Percentiles rank a stretch among this genome's conserved stretches.
Conservation (phyloP, 2,113 vertebrate species). For the Arothron firmamentum region DNA sequence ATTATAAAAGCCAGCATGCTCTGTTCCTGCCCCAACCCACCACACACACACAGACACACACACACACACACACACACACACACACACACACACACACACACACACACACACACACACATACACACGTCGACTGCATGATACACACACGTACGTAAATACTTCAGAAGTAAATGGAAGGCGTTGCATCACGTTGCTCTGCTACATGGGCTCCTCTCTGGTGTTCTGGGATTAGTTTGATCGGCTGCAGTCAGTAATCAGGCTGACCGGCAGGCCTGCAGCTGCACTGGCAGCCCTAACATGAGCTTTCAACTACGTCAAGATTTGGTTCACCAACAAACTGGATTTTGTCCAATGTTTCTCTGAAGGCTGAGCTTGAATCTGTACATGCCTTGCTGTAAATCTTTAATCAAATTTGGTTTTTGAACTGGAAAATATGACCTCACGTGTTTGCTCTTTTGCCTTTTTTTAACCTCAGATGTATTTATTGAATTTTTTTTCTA, state of each 20-base stretch:
- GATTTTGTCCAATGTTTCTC: slow-evolving; percentile 33
- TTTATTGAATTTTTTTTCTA: slow-evolving; percentile 7
- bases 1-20: slow-evolving; percentile 39
- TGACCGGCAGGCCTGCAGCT: slow-evolving; percentile 59
- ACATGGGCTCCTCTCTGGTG: slow-evolving; percentile 27
- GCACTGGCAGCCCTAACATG: slow-evolving; percentile 49
- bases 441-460: slow-evolving; percentile 43
- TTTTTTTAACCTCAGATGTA: slow-evolving; percentile 25
- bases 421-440: slow-evolving; percentile 38
- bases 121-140: background rate
- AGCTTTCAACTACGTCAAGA: slow-evolving; percentile 59
- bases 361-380: slow-evolving; percentile 22
- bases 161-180: too few relatives aligned
- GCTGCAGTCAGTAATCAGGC: slow-evolving; percentile 60
- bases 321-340: slow-evolving; percentile 59
- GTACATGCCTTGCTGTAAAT: background rate
- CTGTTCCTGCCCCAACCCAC: background rate
- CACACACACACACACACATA: background rate
- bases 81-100: background rate
- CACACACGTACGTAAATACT: background rate
- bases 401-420: slow-evolving; percentile 32
- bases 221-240: slow-evolving; percentile 64
- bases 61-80: background rate
- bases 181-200: background rate
- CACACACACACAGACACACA: background rate